Evolutionary conservation across 2,797 vertebrate species (phyloP).

Genomic region (Myioborus melanocephalus): DNA sequence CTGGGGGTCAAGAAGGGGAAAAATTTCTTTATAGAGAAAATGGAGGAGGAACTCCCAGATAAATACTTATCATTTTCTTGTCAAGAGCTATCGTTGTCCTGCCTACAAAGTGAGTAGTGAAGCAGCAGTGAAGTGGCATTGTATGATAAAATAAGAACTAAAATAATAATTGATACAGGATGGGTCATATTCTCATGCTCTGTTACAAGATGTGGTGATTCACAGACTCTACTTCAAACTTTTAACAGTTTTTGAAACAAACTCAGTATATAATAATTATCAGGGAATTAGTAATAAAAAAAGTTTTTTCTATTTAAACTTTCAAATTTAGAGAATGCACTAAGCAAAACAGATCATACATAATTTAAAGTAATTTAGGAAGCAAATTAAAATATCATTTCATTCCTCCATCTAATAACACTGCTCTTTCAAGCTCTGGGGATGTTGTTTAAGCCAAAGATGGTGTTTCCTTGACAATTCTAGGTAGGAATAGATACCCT

Average conservation of each 20-base stretch:
- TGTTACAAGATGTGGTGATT: neutral
- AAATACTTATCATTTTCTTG: neutral
- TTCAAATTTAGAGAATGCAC: conserved; percentile 45
- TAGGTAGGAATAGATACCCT: neutral
- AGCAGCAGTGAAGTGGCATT: neutral
- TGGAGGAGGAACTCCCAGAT: neutral
- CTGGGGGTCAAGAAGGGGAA: neutral
- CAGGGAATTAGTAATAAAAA: conserved; percentile 24
- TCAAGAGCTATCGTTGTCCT: neutral
- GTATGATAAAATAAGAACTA: neutral
- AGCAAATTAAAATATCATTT: conserved; percentile 45
- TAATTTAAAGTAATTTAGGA: conserved; percentile 53
- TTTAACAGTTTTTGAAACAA: neutral
- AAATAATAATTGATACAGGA: neutral
- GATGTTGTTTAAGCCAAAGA: neutral
- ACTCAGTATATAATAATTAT: conserved; percentile 22
- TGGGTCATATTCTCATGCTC: neutral
- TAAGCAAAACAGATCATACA: neutral
- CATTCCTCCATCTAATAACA: neutral
- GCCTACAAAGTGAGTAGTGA: neutral
- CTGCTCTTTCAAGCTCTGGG: neutral
- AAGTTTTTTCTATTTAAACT: conserved; percentile 21
- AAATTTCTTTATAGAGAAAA: neutral
- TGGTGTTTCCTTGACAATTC: conserved; percentile 5
- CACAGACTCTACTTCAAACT: neutral